Evolutionary conservation across 2,888 invertebrate genomes (phyloP).

Genomic region (Eulithis testata): DNA sequence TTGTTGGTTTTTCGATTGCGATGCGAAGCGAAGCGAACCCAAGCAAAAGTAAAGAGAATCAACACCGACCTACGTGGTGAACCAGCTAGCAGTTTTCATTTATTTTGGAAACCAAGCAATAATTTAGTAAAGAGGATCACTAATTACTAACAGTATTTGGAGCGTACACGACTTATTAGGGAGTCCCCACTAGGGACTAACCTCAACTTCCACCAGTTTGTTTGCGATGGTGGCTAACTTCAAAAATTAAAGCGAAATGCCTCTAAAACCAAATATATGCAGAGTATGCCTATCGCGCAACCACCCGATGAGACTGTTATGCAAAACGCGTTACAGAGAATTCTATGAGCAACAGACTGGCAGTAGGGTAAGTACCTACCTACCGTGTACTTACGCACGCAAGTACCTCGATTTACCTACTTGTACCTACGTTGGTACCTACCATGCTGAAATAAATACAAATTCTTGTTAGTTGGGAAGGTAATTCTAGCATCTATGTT

Average conservation of each 20-base stretch:
- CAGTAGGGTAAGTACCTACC: constrained; percentile 9
- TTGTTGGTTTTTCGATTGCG: no score
- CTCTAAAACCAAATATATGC: constrained; percentile 1
- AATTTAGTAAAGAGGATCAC: no score
- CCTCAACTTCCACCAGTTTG: no score
- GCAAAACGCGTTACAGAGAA: constrained; percentile 2
- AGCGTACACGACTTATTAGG: no score
- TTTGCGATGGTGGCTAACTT: no score
- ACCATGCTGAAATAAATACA: not conserved
- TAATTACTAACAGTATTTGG: no score
- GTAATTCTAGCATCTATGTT: not conserved
- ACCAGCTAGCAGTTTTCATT: no score
- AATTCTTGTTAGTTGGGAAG: not conserved
- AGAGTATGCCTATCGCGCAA: constrained; percentile 4
- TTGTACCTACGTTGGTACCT: not conserved
- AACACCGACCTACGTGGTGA: no score
- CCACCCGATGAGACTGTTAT: not conserved
- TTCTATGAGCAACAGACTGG: constrained; percentile 11
- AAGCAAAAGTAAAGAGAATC: no score
- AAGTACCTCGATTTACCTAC: constrained; percentile 4
- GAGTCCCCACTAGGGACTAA: no score
- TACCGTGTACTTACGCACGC: not conserved
- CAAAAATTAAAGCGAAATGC: constrained; percentile 1
- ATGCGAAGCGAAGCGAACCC: no score
- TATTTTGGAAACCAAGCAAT: no score